Base-by-base conservation (phyloP, 2,113 vertebrate genomes). In the Poeciliopsis occidentalis region DNA sequence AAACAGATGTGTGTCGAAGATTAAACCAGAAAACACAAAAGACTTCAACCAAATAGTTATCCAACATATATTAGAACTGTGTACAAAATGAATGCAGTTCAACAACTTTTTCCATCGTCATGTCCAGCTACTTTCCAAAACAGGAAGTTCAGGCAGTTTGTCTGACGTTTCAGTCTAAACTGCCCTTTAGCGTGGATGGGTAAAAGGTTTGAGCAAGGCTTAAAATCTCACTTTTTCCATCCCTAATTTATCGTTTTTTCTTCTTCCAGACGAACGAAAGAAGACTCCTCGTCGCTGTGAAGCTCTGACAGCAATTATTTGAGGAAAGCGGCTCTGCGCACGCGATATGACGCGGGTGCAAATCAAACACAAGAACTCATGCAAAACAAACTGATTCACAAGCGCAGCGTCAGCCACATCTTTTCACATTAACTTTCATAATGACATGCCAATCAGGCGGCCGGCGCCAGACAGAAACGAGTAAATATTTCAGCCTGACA, bases 371-470 rank as follows among this genome's bases (percentile, higher is more conserved):
- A 69, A 67, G 11, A 44, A 67, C 11, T 15, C 12, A 19, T 61
- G 22, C 2, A 64, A 66, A 47, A 61, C 13, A 57, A 78, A 72
- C 31, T 24, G 30, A 29, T 61, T 41, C 44, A 60, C 12, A 75
- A 39, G 69, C 34, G 69, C 78, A 24, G 31, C 29, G 54, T 47
- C 31, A 47, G 61, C 62, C 34, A 41, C 61, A 51, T 69, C 39
- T 51, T 67, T 26, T 34, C 57, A 72, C 78, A 79, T 76, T 26
- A 80, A 66, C 57, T 79, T 57, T 27, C 68, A 73, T 80, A 76
- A 86, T 85, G 86, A 73, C 63, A 71, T 85, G 81, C 39, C 87
- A 89, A 81, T 90, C 85, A 80, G 76, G 64, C 6, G 8, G 47
- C 54, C 7, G 12, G 67, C 72, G 8, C 68, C 69, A 72, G 71